Base-by-base conservation (phyloP, 2,888 invertebrate species). In the Cryptops parisi region DNA sequence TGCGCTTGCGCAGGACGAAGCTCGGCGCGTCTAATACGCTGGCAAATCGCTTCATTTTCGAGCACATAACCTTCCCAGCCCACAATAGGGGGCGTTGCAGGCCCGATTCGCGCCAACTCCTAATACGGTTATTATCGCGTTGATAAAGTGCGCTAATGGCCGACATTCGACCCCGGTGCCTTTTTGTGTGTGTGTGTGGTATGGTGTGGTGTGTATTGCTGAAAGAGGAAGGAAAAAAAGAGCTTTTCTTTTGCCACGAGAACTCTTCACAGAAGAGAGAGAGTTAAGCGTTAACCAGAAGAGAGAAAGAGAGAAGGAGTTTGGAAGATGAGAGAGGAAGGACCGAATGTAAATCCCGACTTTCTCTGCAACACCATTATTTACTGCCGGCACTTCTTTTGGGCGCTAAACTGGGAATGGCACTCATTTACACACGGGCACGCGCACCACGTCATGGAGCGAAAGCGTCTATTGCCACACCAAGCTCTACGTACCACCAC, bases 31-130 rank as follows among this genome's bases (percentile, higher is more conserved):
- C 52, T 52, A 52, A 52, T 52, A 52, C 52, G 44, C 52, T 52
- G 52, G 52, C 52, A 52, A 52, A 52, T 52, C 52, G 52, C 44
- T 45, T 52, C 52, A 52, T 52, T 52, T 52, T 52, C 52, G 52
- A 52, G 52, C 45, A 27, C 52, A 52, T 52, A 52, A 52, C 52
- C 52, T 45, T 43, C 40, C 21, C 33, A 21, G 44, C 44, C 45
- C 27, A 52, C 52, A 52, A 52, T 26, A 33, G 52, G 44, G 21
- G 26, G 45, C 45, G 25, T n/a, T n/a, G n/a, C n/a, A 26, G 44
- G 22, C 26, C 26, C 44, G 44, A 45, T 45, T 52, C 52, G 44
- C 52, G 39, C 52, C 23, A 52, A 27, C 44, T 38, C 52, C 52
- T 52, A 52, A 52, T 52, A 45, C 52, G 52, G 23, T 45, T 45